Base-by-base conservation (phyloP, 2,888 invertebrate species). In the Neelides folsomi region DNA sequence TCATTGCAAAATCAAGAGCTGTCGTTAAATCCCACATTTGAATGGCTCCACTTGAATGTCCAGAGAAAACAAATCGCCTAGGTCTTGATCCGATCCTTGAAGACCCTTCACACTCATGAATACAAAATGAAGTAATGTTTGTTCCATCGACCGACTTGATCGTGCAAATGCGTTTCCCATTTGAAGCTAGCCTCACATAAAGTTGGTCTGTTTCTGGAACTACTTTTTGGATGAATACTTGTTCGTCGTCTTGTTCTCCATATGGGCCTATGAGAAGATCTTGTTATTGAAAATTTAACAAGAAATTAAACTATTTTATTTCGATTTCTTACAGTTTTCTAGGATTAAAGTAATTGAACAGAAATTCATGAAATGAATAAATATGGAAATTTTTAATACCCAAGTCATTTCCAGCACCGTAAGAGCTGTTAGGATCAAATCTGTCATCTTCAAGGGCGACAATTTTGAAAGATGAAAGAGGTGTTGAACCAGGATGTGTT, bases 21-120 rank as follows among this genome's bases (percentile, higher is more conserved):
- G 92, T 95, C 12, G 93, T 93, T 55, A 98, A 76, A 74, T 98
- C 97, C 95, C 97, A 98, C 86, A 97, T 90, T 73, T 93, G 93
- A 55, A 93, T 83, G 40, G 86, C 85, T 45, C 94, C 93, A 62
- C 86, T 90, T 38, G 86, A 81, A 69, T 93, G 93, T 0, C 93
- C 94, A 20, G 92, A 92, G 61, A 94, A 82, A 66, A 94, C 80
- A 67, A 90, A 83, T 41, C 95, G 73, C 4, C 92, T 76, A 7
- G 92, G 92, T 49, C 85, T 10, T 9, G 87, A 86, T 1, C 88
- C 89, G 84, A 89, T 86, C 13, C 95, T 77, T 66, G 88, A 84
- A 1, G 93, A 90, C 1, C 94, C 94, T 70, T 97, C 97, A 70
- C 95, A 95, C 71, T 97, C 95, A 67, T 94, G 94, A 10, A 95